Base-by-base conservation (phyloP, 1,140 invertebrate genomes). In the Apolygus lucorum region DNA sequence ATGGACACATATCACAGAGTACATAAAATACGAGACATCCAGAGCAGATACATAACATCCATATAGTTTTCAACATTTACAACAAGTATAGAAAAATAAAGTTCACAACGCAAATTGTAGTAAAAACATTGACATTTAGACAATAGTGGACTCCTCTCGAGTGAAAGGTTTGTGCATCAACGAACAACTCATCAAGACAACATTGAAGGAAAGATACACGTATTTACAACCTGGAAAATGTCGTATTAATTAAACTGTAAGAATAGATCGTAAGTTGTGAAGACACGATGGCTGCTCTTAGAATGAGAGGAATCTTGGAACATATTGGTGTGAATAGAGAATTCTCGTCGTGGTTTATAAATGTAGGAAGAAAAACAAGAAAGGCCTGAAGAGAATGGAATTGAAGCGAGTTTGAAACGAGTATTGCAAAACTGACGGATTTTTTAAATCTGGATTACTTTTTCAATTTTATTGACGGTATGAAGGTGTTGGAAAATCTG, bases 21-120 rank as follows among this genome's bases (percentile, higher is more conserved):
- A 59, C 54, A 59, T 21, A 24, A 59, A 59, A 59, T 59, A 59
- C 54, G 17, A 42, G 4, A 59, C 54, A 17, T 59, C 4, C 22
- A 59, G 22, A 11, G 4, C 17, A 59, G 22, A 59, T 59, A 59
- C 54, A 59, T 17, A 59, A 59, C 54, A 59, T 14, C 22, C 22
- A 24, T 13, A 42, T 8, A 42, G 34, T 42, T 42, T 59, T 59
- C 22, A 59, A 59, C 54, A 59, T 59, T 59, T 49, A 11, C 11
- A 59, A 59, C 11, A 13, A 21, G 54, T 21, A 59, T 59, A 59
- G 54, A 59, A 59, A 59, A 59, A 59, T 59, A 59, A 59, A 4
- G 22, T 59, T 14, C 54, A 22, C 22, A 4, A 59, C 17, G 17
- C 34, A 17, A 42, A 42, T 42, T 42, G 17, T 8, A 42, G 17